These are phyloP conservation scores for Philopedon plagiatum DNA, from an alignment of 2,888 invertebrate genomes.

Conservation along the genomic window DNA sequence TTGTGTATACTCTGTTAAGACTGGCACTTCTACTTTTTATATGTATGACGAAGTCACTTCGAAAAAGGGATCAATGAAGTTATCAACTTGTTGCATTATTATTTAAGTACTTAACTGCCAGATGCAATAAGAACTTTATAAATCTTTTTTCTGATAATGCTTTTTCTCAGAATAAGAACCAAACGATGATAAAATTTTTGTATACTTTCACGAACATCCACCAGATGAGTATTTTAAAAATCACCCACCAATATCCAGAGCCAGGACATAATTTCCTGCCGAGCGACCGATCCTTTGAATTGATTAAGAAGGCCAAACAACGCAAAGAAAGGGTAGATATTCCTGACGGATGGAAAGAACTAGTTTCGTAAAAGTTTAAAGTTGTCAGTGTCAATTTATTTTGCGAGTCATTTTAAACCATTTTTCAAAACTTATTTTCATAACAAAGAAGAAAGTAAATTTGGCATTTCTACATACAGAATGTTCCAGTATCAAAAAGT, in stretches of 20 bases:
- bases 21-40: slow-evolving; percentile 26
- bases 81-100: slow-evolving; percentile 31
- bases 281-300: slow-evolving; percentile 14
- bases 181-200: slow-evolving; percentile 36
- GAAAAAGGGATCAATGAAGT: slow-evolving; percentile 42
- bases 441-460: neutral
- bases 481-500: too few species aligned
- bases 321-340: neutral
- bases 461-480: too few species aligned
- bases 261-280: slow-evolving; percentile 41
- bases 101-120: slow-evolving; percentile 26
- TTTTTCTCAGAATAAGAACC: slow-evolving; percentile 49
- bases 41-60: slow-evolving; percentile 46
- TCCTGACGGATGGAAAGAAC: slow-evolving; percentile 10
- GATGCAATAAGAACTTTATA: slow-evolving; percentile 20
- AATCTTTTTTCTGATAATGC: slow-evolving; percentile 48
- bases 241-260: slow-evolving; percentile 38
- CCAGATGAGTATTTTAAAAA: neutral
- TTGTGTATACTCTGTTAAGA: slow-evolving; percentile 28
- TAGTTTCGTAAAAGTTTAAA: slow-evolving; percentile 10
- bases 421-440: neutral
- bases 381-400: neutral
- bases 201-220: slow-evolving; percentile 33
- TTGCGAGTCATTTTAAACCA: slow-evolving; percentile 3
- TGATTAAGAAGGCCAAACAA: slow-evolving; percentile 11